Evolutionary conservation across 1,140 invertebrate genomes (phyloP).

Genomic region (Dreissena polymorpha): DNA sequence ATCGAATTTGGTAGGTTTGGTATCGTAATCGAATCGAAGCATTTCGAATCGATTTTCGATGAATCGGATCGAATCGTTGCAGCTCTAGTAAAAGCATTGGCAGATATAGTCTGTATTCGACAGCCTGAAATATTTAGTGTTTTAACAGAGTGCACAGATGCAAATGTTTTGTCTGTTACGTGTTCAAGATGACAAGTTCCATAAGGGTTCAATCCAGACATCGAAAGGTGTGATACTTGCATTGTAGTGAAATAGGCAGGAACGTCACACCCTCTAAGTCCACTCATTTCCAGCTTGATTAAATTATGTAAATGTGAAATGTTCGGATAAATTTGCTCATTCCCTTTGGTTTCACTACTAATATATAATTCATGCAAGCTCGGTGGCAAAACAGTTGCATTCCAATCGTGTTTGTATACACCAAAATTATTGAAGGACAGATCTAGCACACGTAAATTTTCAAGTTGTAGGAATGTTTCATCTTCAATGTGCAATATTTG

Average conservation of each 20-base stretch:
- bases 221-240: not conserved
- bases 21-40: no score
- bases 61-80: no score
- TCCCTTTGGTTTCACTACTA: not conserved
- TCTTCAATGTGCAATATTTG: slow-evolving; percentile 5
- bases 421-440: not conserved
- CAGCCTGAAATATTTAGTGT: slow-evolving; percentile 48
- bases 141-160: slow-evolving; percentile 5
- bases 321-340: not conserved
- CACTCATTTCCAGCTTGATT: not conserved
- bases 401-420: not conserved
- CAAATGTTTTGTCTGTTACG: slow-evolving; percentile 3
- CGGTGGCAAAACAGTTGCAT: not conserved
- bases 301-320: slow-evolving; percentile 4
- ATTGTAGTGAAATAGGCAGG: not conserved
- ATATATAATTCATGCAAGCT: not conserved
- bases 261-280: not conserved
- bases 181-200: not conserved
- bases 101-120: slow-evolving; percentile 22
- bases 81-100: no score
- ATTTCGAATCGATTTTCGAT: no score
- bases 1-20: no score
- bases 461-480: not conserved
- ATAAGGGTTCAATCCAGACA: not conserved
- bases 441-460: not conserved